These are phyloP conservation scores for Scaptodrosophila latifasciaeformis DNA, from an alignment of 2,888 invertebrate species.

Conservation along the genomic window DNA sequence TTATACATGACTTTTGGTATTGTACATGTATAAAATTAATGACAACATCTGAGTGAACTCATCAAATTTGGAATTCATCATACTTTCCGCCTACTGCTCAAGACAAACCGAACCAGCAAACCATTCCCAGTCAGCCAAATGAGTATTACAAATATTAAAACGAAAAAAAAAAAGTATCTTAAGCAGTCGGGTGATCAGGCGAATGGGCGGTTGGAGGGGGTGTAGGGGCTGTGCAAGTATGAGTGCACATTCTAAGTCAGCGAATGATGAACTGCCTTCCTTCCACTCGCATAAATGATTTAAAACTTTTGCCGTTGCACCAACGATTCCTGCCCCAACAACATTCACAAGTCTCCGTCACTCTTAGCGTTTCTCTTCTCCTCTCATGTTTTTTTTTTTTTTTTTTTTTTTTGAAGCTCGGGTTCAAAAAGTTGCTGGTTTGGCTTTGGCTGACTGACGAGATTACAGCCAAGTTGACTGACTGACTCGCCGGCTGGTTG, in stretches of 20 bases:
- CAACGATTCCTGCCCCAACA: constrained; percentile 14
- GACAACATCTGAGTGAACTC: constrained; percentile 69
- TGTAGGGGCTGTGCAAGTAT: neutral
- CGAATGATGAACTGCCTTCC: constrained; percentile 61
- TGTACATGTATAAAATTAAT: constrained; percentile 59
- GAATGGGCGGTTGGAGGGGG: too few species aligned
- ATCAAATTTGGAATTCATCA: constrained; percentile 69
- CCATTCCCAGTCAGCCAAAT: neutral
- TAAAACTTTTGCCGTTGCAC: constrained; percentile 42
- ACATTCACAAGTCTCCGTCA: too few species aligned
- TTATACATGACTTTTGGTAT: neutral
- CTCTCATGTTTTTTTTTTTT: too few species aligned
- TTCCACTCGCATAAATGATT: constrained; percentile 61
- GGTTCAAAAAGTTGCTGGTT: constrained; percentile 14
- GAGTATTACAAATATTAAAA: constrained; percentile 6
- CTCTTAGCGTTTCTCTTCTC: too few species aligned
- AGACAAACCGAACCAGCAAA: constrained; percentile 13
- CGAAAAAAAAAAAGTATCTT: neutral
- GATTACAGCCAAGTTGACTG: neutral
- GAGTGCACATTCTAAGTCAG: constrained; percentile 66
- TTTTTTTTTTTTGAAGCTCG: constrained; percentile 29
- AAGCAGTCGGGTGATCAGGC: constrained; percentile 3
- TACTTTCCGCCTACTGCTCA: constrained; percentile 65
- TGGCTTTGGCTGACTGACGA: neutral
- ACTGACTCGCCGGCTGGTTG: constrained; percentile 15